phyloP scores from a whole-genome alignment of 2,113 vertebrate genomes.

The Psittacara wagleri region DNA sequence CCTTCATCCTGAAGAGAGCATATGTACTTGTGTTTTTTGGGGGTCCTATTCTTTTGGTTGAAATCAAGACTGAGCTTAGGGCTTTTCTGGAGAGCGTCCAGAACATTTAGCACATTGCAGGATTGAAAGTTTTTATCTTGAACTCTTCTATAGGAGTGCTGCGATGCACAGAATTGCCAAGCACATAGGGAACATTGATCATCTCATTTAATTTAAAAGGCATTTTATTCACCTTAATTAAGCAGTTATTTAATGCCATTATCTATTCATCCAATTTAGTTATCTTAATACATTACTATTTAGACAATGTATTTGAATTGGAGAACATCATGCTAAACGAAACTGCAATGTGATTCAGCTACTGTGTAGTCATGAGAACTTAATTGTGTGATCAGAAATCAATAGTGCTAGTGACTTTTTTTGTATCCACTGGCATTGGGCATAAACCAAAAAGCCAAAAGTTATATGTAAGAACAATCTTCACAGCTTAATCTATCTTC shows the following conservation, averaged over 20 bases:
- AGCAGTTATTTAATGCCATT: background rate
- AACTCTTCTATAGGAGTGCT: background rate
- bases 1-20: background rate
- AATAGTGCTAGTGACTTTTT: background rate
- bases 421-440: background rate
- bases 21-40: background rate
- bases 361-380: background rate
- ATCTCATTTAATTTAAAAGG: background rate
- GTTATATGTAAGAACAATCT: background rate
- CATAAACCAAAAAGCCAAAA: conserved; percentile 7
- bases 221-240: background rate
- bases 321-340: conserved; percentile 7
- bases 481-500: background rate
- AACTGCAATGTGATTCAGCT: background rate
- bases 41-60: background rate
- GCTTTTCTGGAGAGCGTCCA: background rate
- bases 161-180: background rate
- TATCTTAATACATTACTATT: background rate
- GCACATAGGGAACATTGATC: background rate
- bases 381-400: conserved; percentile 12
- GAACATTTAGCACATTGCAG: background rate
- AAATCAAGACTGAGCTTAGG: background rate
- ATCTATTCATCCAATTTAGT: background rate
- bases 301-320: background rate
- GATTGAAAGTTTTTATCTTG: background rate